These are phyloP conservation scores for Nesoenas mayeri DNA, from an alignment of 2,113 vertebrate species.

Conservation along the genomic window DNA sequence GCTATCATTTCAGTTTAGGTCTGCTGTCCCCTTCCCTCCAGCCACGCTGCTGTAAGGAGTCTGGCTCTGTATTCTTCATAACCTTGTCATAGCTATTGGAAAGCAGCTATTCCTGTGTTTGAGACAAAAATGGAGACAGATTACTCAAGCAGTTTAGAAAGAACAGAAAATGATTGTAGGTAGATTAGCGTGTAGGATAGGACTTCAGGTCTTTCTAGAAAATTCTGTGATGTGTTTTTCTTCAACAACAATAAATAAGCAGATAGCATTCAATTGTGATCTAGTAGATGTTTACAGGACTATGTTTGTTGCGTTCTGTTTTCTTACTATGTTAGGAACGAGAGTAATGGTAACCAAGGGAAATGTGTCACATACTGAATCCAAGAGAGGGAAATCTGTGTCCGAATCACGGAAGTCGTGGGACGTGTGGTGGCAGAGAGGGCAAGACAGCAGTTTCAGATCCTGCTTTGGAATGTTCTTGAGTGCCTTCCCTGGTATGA, in stretches of 20 bases:
- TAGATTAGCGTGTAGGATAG: not conserved
- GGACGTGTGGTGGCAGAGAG: not conserved
- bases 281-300: not conserved
- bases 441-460: not conserved
- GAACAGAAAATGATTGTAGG: not conserved
- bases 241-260: not conserved
- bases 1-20: not conserved
- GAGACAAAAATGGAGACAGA: not conserved
- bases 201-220: not conserved
- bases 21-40: not conserved
- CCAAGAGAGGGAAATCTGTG: not conserved
- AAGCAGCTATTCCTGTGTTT: not conserved
- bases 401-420: not conserved
- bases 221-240: not conserved
- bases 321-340: not conserved
- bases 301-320: not conserved
- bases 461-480: not conserved
- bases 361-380: not conserved
- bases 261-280: not conserved
- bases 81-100: not conserved
- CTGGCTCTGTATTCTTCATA: not conserved
- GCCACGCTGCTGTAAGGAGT: not conserved
- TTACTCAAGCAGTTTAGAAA: not conserved
- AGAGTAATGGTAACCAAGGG: not conserved
- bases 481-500: not conserved